Evolutionary conservation across 1,140 invertebrate genomes (phyloP).

Genomic region (Drosophila navojoa): DNA sequence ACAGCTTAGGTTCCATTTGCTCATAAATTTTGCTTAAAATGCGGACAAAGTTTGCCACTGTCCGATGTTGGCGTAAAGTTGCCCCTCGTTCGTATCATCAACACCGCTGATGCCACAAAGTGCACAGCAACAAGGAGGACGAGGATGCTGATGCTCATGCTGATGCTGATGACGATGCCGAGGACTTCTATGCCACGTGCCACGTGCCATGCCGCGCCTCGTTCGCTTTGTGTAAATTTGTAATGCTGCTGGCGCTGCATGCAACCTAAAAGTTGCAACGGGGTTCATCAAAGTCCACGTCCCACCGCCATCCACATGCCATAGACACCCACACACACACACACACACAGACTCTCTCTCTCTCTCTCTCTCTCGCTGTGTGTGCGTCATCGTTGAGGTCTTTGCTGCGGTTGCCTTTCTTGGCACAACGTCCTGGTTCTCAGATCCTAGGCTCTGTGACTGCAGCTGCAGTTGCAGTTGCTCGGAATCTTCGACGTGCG

Average conservation of each 20-base stretch:
- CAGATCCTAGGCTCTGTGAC: neutral
- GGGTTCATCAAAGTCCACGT: conserved; percentile 41
- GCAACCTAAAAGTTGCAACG: conserved; percentile 35
- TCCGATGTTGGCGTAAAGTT: neutral
- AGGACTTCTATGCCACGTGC: conserved; percentile 10
- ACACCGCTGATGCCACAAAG: conserved; percentile 4
- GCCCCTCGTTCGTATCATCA: neutral
- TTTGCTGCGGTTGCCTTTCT: conserved; percentile 74
- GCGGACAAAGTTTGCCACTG: conserved; percentile 1
- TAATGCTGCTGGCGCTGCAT: conserved; percentile 13
- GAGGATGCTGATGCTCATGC: conserved; percentile 12
- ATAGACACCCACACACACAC: neutral
- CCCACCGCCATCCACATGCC: conserved; percentile 1
- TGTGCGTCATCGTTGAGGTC: conserved; percentile 49
- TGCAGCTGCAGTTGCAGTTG: conserved; percentile 24
- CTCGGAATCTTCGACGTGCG: conserved; percentile 68
- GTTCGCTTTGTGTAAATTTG: conserved; percentile 16
- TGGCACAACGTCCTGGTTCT: conserved; percentile 47
- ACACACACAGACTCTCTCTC: no score
- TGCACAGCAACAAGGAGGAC: conserved; percentile 13
- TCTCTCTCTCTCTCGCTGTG: neutral
- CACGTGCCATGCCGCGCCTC: conserved; percentile 7
- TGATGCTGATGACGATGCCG: neutral
- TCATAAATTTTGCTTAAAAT: neutral
- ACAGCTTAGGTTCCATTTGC: conserved; percentile 8